Evolutionary conservation across 2,888 invertebrate genomes (phyloP).

Genomic region (Perithous albicinctus): DNA sequence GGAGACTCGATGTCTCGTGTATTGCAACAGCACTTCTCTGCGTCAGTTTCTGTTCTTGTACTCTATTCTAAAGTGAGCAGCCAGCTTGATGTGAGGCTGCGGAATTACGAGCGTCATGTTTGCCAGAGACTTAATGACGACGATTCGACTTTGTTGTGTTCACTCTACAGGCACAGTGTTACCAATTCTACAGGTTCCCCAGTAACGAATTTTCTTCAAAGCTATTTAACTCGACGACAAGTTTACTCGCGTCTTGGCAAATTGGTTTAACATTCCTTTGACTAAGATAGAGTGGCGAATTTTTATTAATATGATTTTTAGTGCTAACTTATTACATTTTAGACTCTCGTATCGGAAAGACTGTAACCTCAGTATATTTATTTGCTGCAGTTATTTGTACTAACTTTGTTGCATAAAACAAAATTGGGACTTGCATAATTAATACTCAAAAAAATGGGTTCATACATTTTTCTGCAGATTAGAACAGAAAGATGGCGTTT

Average conservation of each 20-base stretch:
- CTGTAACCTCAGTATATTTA: no score
- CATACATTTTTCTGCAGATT: no score
- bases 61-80: slow-evolving; percentile 9
- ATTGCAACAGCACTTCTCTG: neutral
- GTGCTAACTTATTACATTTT: no score
- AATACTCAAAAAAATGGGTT: no score
- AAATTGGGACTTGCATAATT: no score
- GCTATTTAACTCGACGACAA: neutral
- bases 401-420: no score
- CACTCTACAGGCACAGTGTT: neutral
- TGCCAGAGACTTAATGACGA: neutral
- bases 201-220: neutral
- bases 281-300: no score
- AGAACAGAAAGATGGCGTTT: no score
- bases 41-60: neutral
- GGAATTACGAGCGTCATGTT: neutral
- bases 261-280: neutral
- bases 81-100: no score
- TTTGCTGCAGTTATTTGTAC: no score
- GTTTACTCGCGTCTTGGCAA: neutral
- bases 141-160: neutral
- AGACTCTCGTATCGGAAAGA: no score
- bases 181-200: neutral
- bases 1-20: neutral
- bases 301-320: no score